Evolutionary conservation across 2,797 vertebrate species (phyloP).

Genomic region (Lemur catta): DNA sequence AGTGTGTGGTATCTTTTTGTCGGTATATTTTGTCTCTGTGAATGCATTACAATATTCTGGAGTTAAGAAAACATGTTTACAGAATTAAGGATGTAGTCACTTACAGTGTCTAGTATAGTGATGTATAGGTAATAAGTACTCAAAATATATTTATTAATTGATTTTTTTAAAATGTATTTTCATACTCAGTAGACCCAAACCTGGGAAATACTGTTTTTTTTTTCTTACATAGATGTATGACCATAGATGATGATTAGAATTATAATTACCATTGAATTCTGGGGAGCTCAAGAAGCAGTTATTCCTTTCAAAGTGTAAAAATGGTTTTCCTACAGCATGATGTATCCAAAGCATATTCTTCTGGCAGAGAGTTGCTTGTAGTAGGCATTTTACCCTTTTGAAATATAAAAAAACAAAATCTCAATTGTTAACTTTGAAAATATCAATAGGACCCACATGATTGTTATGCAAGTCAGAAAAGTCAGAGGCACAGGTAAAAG

Average conservation of each 20-base stretch:
- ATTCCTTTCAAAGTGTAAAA: neutral
- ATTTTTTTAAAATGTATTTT: neutral
- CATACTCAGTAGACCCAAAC: neutral
- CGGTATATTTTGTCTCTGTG: neutral
- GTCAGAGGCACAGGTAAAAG: neutral
- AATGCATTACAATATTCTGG: neutral
- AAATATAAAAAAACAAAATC: neutral
- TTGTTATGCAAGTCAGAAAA: neutral
- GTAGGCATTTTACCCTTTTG: neutral
- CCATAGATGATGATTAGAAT: neutral
- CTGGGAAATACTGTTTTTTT: neutral
- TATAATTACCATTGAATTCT: slow-evolving; percentile 10
- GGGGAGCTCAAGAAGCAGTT: neutral
- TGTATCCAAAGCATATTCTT: slow-evolving; percentile 3
- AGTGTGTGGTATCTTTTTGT: neutral
- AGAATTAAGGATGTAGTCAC: neutral
- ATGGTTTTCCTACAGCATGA: neutral
- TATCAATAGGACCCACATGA: neutral
- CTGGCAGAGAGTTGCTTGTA: neutral
- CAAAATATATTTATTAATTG: neutral
- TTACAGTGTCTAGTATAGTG: neutral
- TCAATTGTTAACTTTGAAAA: neutral
- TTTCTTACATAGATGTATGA: neutral
- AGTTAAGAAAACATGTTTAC: neutral
- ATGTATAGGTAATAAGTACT: neutral